These are phyloP conservation scores for Neomorphus geoffroyi DNA, from an alignment of 2,797 vertebrate species.

Conservation along the genomic window DNA sequence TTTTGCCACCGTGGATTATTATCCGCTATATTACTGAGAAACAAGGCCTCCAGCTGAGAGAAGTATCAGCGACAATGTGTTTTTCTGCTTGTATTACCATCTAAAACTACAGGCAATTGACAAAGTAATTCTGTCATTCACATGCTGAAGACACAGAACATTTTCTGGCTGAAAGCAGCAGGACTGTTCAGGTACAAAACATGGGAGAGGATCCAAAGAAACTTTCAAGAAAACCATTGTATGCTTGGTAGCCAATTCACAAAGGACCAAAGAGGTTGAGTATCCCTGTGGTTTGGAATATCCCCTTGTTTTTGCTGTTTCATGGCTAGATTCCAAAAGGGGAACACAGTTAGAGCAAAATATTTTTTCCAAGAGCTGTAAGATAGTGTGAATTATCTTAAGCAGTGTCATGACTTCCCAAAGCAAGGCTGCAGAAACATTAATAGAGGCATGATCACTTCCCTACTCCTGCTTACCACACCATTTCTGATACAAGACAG, in stretches of 20 bases:
- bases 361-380: not conserved
- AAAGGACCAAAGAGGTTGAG: not conserved
- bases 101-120: not conserved
- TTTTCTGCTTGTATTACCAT: not conserved
- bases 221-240: no score
- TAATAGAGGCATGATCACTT: not conserved
- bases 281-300: no score
- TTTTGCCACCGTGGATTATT: not conserved
- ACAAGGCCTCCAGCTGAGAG: not conserved
- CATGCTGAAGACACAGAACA: not conserved
- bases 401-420: not conserved
- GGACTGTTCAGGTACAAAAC: not conserved
- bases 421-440: not conserved
- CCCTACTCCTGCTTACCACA: no score
- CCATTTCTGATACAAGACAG: no score
- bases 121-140: not conserved
- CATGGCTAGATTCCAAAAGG: not conserved
- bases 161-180: not conserved
- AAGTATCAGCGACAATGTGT: not conserved
- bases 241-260: not conserved
- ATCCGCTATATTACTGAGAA: not conserved
- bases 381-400: not conserved
- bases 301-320: not conserved
- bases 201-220: not conserved
- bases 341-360: not conserved